Conservation (phyloP, 2,888 invertebrate species). For the Parthenolecanium corni region DNA sequence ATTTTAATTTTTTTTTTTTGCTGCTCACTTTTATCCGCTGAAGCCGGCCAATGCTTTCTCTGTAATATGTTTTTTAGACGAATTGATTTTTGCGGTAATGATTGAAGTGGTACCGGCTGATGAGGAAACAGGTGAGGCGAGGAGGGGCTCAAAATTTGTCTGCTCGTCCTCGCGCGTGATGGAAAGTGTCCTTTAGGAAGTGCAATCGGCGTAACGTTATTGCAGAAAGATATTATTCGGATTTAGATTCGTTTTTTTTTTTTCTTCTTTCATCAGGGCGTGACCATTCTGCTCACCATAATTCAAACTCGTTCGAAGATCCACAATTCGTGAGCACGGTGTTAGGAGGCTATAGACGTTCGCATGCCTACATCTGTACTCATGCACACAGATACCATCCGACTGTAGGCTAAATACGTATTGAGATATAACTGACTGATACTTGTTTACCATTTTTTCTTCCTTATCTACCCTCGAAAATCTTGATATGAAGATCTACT, state of each 20-base stretch:
- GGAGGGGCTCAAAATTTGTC: not conserved
- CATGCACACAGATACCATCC: too few species aligned
- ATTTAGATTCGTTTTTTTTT: not conserved
- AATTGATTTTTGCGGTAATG: slow-evolving; percentile 3
- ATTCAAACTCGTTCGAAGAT: too few species aligned
- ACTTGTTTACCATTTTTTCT: too few species aligned
- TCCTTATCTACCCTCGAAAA: too few species aligned
- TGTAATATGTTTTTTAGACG: not conserved
- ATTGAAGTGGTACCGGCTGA: not conserved
- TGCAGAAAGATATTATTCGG: too few species aligned
- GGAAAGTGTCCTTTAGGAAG: slow-evolving; percentile 28
- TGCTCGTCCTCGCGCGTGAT: slow-evolving; percentile 24
- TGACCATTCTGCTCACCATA: not conserved
- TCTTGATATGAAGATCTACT: too few species aligned
- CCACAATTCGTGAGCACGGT: too few species aligned
- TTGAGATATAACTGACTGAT: too few species aligned
- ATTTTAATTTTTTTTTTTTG: not conserved
- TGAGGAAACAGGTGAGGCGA: too few species aligned
- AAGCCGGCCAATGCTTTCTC: not conserved
- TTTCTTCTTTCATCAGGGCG: not conserved
- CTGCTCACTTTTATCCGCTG: not conserved
- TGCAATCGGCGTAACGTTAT: slow-evolving; percentile 18
- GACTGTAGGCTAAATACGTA: too few species aligned
- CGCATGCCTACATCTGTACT: too few species aligned
- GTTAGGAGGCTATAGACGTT: too few species aligned